Evolutionary conservation across 2,113 vertebrate genomes (phyloP).

Genomic region (Serinus canaria): DNA sequence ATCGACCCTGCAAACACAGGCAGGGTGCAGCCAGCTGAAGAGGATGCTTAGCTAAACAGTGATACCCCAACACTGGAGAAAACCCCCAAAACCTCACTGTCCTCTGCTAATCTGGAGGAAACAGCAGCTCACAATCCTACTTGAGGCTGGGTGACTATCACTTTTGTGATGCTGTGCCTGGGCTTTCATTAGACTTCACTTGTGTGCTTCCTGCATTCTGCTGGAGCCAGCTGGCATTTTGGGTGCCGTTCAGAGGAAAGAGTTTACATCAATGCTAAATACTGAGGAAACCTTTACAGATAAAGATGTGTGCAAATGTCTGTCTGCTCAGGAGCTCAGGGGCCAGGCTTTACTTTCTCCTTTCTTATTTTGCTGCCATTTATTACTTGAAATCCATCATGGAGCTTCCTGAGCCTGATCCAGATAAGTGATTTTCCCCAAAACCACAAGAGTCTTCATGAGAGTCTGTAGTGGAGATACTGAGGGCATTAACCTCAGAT

Average conservation of each 20-base stretch:
- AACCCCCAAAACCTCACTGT: not conserved
- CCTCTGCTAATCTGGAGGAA: not conserved
- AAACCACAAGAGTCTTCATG: not conserved
- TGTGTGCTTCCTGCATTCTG: not conserved
- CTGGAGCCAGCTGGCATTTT: not conserved
- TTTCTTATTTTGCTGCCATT: not conserved
- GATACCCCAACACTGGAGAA: not conserved
- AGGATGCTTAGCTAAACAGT: not conserved
- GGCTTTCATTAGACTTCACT: not conserved
- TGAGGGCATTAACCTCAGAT: not conserved
- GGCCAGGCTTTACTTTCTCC: not conserved
- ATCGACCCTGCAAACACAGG: not conserved
- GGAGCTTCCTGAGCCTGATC: not conserved
- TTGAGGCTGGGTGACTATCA: not conserved
- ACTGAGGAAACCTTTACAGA: not conserved
- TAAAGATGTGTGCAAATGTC: not conserved
- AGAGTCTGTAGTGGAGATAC: not conserved
- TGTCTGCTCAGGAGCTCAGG: not conserved
- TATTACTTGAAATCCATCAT: not conserved
- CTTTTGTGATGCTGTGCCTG: not conserved
- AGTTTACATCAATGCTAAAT: not conserved
- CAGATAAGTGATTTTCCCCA: not conserved
- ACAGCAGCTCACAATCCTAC: not conserved
- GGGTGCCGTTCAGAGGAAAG: not conserved
- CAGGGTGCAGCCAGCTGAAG: not conserved